These are phyloP conservation scores for Zaprionus africanus DNA, from an alignment of 1,140 invertebrate species.

Conservation along the genomic window DNA sequence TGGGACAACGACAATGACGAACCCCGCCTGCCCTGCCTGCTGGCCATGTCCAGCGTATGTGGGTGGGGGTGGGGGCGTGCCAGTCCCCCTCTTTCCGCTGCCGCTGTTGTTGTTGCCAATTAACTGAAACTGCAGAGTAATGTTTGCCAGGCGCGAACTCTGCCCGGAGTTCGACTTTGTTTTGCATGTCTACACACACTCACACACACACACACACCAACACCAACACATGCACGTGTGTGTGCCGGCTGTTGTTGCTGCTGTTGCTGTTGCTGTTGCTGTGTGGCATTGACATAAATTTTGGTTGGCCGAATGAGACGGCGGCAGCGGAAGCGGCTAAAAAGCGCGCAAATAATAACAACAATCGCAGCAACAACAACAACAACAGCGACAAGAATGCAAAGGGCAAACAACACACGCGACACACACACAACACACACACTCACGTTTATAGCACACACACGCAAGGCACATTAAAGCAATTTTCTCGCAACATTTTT, in stretches of 20 bases:
- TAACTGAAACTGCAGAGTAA: conserved; percentile 81
- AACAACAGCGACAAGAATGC: conserved; percentile 32
- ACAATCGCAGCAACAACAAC: conserved; percentile 11
- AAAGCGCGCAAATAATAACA: conserved; percentile 40
- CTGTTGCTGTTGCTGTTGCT: conserved; percentile 54
- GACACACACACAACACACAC: conserved; percentile 17
- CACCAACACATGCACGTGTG: conserved; percentile 14
- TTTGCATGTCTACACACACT: conserved; percentile 40
- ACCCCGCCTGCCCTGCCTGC: background rate
- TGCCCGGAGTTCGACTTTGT: conserved; percentile 35
- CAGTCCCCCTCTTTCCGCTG: background rate
- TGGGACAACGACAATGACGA: background rate
- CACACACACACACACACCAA: conserved; percentile 1
- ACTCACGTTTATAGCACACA: conserved; percentile 56
- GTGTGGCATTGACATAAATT: conserved; percentile 78
- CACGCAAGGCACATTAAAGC: conserved; percentile 78
- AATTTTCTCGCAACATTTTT: conserved; percentile 61
- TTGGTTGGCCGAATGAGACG: conserved; percentile 56
- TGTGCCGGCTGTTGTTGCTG: conserved; percentile 53
- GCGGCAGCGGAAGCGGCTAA: conserved; percentile 42
- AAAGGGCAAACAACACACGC: conserved; percentile 49
- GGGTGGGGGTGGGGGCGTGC: conserved; percentile 20
- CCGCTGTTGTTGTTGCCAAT: conserved; percentile 65
- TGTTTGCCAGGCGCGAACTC: conserved; percentile 58
- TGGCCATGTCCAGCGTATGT: conserved; percentile 2